Evolutionary conservation across 2,888 invertebrate species (phyloP).

Genomic region (Anoplius nigerrimus): DNA sequence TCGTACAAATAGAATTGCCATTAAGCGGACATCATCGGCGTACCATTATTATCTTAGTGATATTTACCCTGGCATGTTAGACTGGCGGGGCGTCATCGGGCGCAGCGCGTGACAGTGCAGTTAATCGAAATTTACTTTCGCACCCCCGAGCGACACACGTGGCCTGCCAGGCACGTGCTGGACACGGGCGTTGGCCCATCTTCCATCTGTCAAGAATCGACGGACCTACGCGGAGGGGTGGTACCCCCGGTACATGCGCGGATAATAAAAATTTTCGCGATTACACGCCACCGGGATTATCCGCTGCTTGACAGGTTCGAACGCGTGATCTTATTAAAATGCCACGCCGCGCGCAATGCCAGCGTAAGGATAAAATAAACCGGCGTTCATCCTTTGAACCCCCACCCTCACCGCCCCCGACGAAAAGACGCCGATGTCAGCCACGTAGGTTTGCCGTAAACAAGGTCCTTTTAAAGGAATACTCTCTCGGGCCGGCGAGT

Average conservation of each 20-base stretch:
- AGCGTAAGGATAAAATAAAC: neutral
- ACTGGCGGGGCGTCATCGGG: conserved; percentile 28
- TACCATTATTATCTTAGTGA: conserved; percentile 29
- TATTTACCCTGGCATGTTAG: conserved; percentile 41
- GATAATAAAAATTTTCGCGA: conserved; percentile 33
- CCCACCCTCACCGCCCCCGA: too few species aligned
- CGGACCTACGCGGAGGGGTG: conserved; percentile 39
- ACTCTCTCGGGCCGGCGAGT: neutral
- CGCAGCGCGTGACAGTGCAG: conserved; percentile 52
- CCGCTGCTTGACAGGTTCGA: conserved; percentile 3
- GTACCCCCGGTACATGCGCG: conserved; percentile 47
- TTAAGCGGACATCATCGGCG: conserved; percentile 26
- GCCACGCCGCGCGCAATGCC: neutral
- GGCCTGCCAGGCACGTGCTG: conserved; percentile 44
- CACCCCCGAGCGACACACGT: conserved; percentile 52
- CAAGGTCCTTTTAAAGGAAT: conserved; percentile 37
- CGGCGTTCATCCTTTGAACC: neutral
- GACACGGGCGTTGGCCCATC: conserved; percentile 41
- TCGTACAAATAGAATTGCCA: conserved; percentile 10
- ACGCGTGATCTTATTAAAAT: neutral
- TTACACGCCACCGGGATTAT: conserved; percentile 35
- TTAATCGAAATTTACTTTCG: conserved; percentile 59
- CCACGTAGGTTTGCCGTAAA: conserved; percentile 43
- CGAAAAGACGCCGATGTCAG: conserved; percentile 27
- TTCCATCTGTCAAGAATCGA: conserved; percentile 60